These are phyloP conservation scores for Zaprionus africanus DNA, from an alignment of 1,140 invertebrate species.

Conservation along the genomic window DNA sequence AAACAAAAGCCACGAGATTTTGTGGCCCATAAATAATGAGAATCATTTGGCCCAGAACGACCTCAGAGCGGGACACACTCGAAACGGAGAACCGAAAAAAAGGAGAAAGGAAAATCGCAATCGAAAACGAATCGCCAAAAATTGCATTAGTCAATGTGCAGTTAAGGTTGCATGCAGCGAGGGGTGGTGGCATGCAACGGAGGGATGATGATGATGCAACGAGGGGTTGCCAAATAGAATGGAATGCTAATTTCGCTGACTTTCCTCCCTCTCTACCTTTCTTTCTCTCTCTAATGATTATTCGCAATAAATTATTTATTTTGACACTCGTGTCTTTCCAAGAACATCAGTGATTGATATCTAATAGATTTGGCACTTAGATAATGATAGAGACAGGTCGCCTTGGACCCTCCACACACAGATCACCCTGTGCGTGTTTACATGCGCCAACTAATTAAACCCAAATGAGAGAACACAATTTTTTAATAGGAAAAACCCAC, in stretches of 20 bases:
- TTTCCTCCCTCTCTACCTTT: not conserved
- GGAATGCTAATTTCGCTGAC: conserved; percentile 69
- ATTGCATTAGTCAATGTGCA: conserved; percentile 73
- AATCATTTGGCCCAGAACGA: conserved; percentile 80
- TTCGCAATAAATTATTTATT: conserved; percentile 68
- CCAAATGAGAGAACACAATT: conserved; percentile 46
- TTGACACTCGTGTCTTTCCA: conserved; percentile 56
- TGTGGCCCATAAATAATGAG: conserved; percentile 75
- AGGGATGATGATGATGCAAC: not conserved
- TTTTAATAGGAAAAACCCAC: conserved; percentile 74
- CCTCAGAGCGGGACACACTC: conserved; percentile 47
- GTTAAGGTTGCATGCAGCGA: conserved; percentile 35
- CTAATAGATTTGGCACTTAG: conserved; percentile 3
- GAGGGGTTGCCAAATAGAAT: conserved; percentile 45
- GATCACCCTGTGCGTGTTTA: not conserved
- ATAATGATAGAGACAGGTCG: not conserved
- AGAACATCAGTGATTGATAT: conserved; percentile 11
- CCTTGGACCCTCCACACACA: conserved; percentile 3
- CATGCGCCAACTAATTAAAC: conserved; percentile 72
- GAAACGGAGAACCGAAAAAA: conserved; percentile 23
- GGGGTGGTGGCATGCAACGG: conserved; percentile 1
- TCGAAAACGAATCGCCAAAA: conserved; percentile 28
- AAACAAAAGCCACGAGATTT: conserved; percentile 56
- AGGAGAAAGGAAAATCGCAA: conserved; percentile 10
- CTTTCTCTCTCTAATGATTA: conserved; percentile 42